A percentile compares a stretch with the other conserved stretches of the same genome.
These are phyloP conservation scores for Hirtodrosophila cameraria DNA, from an alignment of 2,888 invertebrate species.

Conservation along the genomic window DNA sequence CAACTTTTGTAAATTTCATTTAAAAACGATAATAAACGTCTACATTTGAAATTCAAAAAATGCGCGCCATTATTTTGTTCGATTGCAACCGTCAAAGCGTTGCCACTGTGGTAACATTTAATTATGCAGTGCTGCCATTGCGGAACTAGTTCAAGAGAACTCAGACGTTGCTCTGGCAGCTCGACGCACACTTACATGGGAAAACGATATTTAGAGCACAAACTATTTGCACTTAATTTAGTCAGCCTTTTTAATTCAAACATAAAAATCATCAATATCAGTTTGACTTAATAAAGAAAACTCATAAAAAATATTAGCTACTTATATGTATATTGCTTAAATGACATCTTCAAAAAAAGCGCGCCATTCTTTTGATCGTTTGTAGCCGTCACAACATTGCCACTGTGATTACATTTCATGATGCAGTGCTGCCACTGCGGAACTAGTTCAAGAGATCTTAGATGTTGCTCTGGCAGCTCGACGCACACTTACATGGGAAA, in stretches of 20 bases:
- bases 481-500: accelerated
- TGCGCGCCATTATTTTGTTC: not conserved
- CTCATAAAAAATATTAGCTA: no score
- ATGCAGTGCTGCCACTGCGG: no score
- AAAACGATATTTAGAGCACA: not conserved
- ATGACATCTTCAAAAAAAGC: conserved; percentile 31
- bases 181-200: accelerated
- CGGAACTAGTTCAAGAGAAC: not conserved
- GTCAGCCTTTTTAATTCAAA: no score
- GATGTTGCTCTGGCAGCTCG: conserved; percentile 3
- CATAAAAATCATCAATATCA: no score
- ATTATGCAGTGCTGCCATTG: conserved; percentile 31
- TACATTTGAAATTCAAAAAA: conserved; percentile 56
- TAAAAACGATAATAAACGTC: conserved; percentile 61
- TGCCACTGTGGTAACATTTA: no score
- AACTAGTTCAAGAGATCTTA: not conserved
- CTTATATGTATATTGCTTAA: no score
- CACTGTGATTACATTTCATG: no score
- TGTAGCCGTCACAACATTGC: conserved; percentile 14
- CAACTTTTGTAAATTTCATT: conserved; percentile 68
- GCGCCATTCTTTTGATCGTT: not conserved
- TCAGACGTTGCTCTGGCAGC: not conserved
- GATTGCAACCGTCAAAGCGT: not conserved
- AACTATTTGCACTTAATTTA: no score
- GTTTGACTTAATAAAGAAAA: no score